These are phyloP conservation scores for Clarias laeviceps DNA, from an alignment of 2,797 vertebrate genomes.

Conservation along the genomic window DNA sequence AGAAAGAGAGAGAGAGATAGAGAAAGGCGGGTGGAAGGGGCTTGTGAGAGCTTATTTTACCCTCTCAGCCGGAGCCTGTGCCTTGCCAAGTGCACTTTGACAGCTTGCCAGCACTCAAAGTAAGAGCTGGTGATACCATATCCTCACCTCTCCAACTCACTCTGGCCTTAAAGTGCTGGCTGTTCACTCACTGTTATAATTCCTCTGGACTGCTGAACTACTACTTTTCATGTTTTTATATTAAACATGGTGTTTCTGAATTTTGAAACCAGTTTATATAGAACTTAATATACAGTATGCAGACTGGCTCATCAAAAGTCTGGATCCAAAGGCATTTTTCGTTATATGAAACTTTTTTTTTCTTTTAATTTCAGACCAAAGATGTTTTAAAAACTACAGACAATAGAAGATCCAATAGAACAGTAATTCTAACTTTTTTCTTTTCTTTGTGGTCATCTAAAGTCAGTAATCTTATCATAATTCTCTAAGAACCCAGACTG, in stretches of 20 bases:
- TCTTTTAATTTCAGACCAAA: too few species aligned
- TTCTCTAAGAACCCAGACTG: too few species aligned
- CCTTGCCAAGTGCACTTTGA: constrained; percentile 49
- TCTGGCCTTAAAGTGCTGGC: constrained; percentile 21
- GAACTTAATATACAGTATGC: background rate
- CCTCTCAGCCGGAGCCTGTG: constrained; percentile 36
- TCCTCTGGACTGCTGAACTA: background rate
- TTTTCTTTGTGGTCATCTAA: too few species aligned
- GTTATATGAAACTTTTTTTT: too few species aligned
- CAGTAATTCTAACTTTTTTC: too few species aligned
- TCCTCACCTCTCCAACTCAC: constrained; percentile 49
- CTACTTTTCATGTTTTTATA: background rate
- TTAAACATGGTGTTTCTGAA: background rate
- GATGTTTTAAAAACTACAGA: too few species aligned
- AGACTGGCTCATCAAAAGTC: too few species aligned
- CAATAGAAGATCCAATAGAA: too few species aligned
- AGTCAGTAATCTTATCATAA: too few species aligned
- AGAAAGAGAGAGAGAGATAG: constrained; percentile 6
- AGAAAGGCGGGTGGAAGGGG: constrained; percentile 8
- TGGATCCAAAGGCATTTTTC: too few species aligned
- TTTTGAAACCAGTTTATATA: background rate
- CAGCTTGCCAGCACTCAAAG: constrained; percentile 46
- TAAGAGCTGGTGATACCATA: constrained; percentile 57
- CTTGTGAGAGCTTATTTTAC: constrained; percentile 32
- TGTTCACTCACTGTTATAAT: constrained; percentile 15